Evolutionary conservation across 37 sponge, comb jelly and placozoan species (phyloP).

Genomic region (Haliclona indistincta): DNA sequence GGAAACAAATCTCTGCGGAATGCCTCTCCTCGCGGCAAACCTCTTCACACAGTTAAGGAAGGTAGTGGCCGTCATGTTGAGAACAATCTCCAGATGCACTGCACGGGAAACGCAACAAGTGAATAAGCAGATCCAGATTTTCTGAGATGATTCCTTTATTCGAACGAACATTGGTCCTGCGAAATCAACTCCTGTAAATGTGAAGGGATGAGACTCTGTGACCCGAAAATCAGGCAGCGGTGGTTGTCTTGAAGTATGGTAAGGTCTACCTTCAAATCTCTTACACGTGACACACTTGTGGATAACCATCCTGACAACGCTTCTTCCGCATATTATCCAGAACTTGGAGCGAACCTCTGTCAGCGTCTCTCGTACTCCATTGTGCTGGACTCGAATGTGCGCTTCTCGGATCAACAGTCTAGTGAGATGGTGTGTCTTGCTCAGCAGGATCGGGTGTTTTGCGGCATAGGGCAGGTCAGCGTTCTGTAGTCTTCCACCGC

Average conservation of each 20-base stretch:
- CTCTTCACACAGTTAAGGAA: slow-evolving; percentile 41
- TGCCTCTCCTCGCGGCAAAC: slow-evolving; percentile 55
- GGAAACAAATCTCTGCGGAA: slow-evolving; percentile 38
- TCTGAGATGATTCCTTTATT: too few species aligned
- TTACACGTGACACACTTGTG: slow-evolving; percentile 9
- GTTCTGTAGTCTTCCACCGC: slow-evolving; percentile 27
- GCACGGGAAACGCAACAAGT: slow-evolving; percentile 19
- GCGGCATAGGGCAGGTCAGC: slow-evolving; percentile 8
- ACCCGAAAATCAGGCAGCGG: slow-evolving; percentile 22
- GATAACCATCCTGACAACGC: slow-evolving; percentile 14
- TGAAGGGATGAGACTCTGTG: slow-evolving; percentile 11
- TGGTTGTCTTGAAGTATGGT: background rate
- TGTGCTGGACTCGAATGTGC: slow-evolving; percentile 4
- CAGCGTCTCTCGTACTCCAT: slow-evolving; percentile 22
- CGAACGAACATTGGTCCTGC: too few species aligned
- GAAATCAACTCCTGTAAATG: too few species aligned
- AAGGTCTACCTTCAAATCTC: slow-evolving; percentile 3
- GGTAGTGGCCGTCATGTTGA: slow-evolving; percentile 8
- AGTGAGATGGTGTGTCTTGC: too few species aligned
- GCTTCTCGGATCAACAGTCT: too few species aligned
- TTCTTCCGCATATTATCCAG: slow-evolving; percentile 14
- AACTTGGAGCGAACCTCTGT: too few species aligned
- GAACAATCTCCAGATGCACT: slow-evolving; percentile 33
- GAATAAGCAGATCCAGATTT: slow-evolving; percentile 22
- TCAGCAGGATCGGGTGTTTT: slow-evolving; percentile 28